These are phyloP conservation scores for Calliopum simillimum DNA, from an alignment of 2,888 invertebrate genomes.

Conservation along the genomic window DNA sequence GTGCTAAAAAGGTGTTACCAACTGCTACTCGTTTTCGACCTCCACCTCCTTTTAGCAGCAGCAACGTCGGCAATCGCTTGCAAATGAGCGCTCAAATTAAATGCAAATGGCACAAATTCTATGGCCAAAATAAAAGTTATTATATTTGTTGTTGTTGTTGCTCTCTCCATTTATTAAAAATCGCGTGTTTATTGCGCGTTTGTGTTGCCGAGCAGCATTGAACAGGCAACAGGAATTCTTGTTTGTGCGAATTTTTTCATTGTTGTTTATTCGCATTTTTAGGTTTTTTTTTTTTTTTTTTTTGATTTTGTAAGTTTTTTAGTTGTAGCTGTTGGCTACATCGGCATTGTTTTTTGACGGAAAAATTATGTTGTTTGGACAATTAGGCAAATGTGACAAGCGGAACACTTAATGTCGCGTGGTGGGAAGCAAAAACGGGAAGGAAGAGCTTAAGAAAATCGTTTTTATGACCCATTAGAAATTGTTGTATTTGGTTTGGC, in stretches of 20 bases:
- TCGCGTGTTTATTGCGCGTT: constrained; percentile 19
- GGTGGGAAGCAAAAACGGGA: too few relatives aligned
- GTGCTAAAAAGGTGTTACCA: constrained; percentile 33
- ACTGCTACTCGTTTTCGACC: constrained; percentile 1
- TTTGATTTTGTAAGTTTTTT: too few relatives aligned
- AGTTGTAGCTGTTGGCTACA: too few relatives aligned
- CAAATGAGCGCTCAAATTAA: constrained; percentile 12
- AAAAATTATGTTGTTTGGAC: constrained; percentile 2
- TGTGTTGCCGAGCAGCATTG: too few relatives aligned
- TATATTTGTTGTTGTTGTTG: neutral
- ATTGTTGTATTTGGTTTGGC: too few relatives aligned
- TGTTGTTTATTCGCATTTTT: neutral
- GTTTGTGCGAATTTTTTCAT: constrained; percentile 6
- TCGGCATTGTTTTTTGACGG: neutral
- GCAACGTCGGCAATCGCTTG: neutral
- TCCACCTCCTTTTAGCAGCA: neutral
- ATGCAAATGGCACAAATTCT: constrained; percentile 22
- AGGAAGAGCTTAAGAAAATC: too few relatives aligned
- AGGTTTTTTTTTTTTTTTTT: neutral
- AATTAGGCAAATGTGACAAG: constrained; percentile 25
- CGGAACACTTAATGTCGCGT: neutral
- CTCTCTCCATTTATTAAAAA: neutral
- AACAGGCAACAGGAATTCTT: neutral
- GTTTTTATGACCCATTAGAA: too few relatives aligned
- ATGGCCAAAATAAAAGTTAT: neutral